Conservation (phyloP, 2,113 vertebrate genomes). For the Myotis davidii region DNA sequence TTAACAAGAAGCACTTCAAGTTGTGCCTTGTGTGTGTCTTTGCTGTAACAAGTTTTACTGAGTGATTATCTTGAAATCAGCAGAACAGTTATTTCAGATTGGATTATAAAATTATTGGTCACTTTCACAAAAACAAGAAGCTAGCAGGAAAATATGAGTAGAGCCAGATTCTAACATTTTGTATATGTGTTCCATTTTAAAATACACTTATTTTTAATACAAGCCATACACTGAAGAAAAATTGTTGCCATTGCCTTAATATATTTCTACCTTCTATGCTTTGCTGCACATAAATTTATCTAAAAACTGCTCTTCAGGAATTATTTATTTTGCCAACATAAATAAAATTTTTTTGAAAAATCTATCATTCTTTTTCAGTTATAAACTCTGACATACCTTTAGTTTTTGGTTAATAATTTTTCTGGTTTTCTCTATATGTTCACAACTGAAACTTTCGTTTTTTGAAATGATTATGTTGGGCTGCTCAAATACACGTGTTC, state of each 20-base stretch:
- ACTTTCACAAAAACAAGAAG: neutral
- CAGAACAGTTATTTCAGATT: conserved; percentile 16
- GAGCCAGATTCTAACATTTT: neutral
- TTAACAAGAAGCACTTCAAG: neutral
- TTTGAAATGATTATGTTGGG: neutral
- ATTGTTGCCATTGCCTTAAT: conserved; percentile 18
- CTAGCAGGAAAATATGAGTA: neutral
- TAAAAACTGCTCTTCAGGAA: conserved; percentile 5
- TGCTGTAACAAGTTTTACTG: conserved; percentile 15
- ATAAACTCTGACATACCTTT: neutral
- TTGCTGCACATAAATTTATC: neutral
- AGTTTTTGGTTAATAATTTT: neutral
- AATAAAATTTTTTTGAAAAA: conserved; percentile 13
- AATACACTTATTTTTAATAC: neutral
- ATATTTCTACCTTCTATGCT: neutral
- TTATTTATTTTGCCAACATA: conserved; percentile 20
- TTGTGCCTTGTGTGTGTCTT: neutral
- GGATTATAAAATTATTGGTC: neutral
- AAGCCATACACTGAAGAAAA: neutral
- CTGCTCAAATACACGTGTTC: neutral
- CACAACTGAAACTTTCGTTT: neutral
- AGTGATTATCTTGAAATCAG: conserved; percentile 5
- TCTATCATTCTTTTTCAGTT: neutral
- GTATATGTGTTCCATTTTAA: neutral
- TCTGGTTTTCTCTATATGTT: neutral